phyloP scores from a whole-genome alignment of 2,888 invertebrate genomes.

The Polyommatus iphigenia region DNA sequence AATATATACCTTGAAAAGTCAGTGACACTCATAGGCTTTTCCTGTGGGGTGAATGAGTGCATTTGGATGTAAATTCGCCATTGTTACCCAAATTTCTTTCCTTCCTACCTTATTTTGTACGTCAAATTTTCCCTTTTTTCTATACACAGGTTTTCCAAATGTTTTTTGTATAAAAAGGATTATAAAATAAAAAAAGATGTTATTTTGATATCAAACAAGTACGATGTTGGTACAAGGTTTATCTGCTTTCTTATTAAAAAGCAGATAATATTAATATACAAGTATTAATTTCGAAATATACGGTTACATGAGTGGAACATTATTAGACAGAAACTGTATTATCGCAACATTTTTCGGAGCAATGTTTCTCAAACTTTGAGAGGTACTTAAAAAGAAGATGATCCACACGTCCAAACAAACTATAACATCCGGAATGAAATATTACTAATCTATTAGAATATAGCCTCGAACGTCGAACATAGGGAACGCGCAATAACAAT shows the following conservation, averaged over 20 bases:
- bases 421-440: too few relatives aligned
- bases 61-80: constrained; percentile 4
- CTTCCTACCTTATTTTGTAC: background rate
- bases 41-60: background rate
- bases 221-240: too few relatives aligned
- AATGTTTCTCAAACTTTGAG: background rate
- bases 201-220: background rate
- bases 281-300: too few relatives aligned
- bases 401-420: background rate
- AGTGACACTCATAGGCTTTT: constrained; percentile 4
- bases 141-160: background rate
- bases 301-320: too few relatives aligned
- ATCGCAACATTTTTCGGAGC: background rate
- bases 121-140: background rate
- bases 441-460: too few relatives aligned
- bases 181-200: background rate
- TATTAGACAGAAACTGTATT: too few relatives aligned
- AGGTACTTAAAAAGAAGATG: background rate
- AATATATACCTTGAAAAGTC: background rate
- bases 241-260: too few relatives aligned
- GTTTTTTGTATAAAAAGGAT: background rate
- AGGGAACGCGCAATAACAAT: too few relatives aligned
- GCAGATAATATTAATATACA: too few relatives aligned
- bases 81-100: constrained; percentile 2
- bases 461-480: too few relatives aligned